Evolutionary conservation across 2,888 invertebrate genomes (phyloP).

Genomic region (Carabus problematicus): DNA sequence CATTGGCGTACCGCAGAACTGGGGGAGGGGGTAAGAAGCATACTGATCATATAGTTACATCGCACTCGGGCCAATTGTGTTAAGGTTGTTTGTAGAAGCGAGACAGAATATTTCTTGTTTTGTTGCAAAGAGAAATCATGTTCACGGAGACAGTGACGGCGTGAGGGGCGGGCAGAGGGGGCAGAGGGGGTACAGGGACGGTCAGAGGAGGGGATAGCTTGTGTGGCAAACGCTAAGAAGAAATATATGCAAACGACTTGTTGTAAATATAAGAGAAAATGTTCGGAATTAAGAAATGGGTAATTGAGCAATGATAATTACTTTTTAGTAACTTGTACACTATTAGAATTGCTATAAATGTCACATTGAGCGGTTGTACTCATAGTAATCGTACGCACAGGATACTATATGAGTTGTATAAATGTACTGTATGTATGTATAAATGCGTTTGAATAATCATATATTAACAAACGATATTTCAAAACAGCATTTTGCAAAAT

Average conservation of each 20-base stretch:
- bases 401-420: slow-evolving; percentile 4
- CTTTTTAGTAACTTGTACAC: slow-evolving; percentile 42
- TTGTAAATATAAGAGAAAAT: slow-evolving; percentile 46
- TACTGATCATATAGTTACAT: too few relatives aligned
- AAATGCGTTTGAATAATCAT: too few relatives aligned
- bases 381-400: not conserved
- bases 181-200: not conserved
- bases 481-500: too few relatives aligned
- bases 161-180: slow-evolving; percentile 1
- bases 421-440: too few relatives aligned
- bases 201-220: not conserved
- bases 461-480: too few relatives aligned
- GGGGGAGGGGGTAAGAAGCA: too few relatives aligned
- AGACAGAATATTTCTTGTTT: not conserved
- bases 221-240: not conserved
- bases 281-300: slow-evolving; percentile 47
- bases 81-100: too few relatives aligned
- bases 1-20: too few relatives aligned
- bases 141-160: not conserved
- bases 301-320: slow-evolving; percentile 50
- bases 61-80: too few relatives aligned
- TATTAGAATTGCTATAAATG: slow-evolving; percentile 40
- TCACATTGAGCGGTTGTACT: slow-evolving; percentile 10
- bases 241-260: slow-evolving; percentile 42
- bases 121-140: not conserved